phyloP scores from a whole-genome alignment of 2,797 vertebrate genomes.

The Silurus aristotelis region DNA sequence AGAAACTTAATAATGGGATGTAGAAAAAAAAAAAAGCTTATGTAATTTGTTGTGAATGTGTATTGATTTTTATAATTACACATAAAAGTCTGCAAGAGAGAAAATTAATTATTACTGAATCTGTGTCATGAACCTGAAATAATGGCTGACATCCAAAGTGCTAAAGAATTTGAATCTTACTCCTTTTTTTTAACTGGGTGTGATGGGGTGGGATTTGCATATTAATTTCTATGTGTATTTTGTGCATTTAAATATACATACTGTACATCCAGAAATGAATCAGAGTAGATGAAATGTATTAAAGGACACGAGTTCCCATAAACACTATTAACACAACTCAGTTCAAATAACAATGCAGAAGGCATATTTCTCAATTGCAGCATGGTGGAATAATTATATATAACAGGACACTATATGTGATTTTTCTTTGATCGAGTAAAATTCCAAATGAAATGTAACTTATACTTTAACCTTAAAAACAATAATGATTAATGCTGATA shows the following conservation, averaged over 20 bases:
- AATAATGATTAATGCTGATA: background rate
- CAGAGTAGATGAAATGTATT: background rate
- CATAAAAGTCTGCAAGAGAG: background rate
- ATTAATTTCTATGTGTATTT: background rate
- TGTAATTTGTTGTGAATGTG: slow-evolving; percentile 29
- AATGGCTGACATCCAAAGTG: background rate
- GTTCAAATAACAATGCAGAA: background rate
- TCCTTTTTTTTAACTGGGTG: background rate
- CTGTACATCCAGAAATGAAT: background rate
- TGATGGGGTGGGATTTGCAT: background rate
- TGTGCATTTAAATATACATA: background rate
- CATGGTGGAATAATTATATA: background rate
- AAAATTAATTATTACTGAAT: background rate
- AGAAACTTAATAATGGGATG: slow-evolving; percentile 36
- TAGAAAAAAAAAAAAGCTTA: background rate
- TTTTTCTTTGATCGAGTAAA: background rate
- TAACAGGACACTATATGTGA: background rate
- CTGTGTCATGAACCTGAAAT: slow-evolving; percentile 18
- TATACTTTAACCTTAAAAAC: background rate
- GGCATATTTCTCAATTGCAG: background rate
- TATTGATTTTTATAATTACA: slow-evolving; percentile 28
- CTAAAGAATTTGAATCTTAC: background rate
- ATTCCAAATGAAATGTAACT: background rate
- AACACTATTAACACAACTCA: background rate
- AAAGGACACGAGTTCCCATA: background rate